phyloP scores from a whole-genome alignment of 2,113 vertebrate genomes.

The Spilogale gracilis region DNA sequence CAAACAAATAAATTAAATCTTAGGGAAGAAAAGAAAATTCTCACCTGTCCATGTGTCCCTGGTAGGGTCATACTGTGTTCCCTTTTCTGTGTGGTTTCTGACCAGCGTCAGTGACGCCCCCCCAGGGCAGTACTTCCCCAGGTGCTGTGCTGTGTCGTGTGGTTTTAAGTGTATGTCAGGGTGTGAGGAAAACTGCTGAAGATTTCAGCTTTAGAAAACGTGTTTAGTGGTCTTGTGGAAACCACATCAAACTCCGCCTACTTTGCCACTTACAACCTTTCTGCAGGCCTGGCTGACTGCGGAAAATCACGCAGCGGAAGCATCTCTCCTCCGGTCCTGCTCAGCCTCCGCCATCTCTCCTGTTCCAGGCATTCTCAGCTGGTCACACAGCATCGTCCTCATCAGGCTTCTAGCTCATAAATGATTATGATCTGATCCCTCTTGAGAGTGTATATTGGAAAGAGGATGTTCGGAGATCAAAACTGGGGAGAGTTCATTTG shows the following conservation, averaged over 20 bases:
- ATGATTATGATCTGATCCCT: background rate
- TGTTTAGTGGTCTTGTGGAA: background rate
- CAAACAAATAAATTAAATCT: too few species aligned
- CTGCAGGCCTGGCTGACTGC: background rate
- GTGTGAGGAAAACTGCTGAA: constrained; percentile 39
- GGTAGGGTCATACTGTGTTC: background rate
- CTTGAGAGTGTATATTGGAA: background rate
- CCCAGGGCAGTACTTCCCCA: background rate
- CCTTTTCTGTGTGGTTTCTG: background rate
- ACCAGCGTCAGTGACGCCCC: background rate
- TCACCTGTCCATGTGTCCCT: background rate
- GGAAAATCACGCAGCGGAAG: background rate
- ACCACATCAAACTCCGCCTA: constrained; percentile 39
- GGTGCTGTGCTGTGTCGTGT: background rate
- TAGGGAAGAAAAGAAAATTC: background rate
- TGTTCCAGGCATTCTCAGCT: background rate
- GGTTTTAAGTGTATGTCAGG: constrained; percentile 41
- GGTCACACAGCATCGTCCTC: background rate
- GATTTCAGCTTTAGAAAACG: background rate
- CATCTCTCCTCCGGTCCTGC: background rate
- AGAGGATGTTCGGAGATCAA: background rate
- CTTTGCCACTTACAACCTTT: background rate
- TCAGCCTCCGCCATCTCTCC: too few species aligned
- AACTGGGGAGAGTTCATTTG: background rate
- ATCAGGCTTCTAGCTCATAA: background rate